Evolutionary conservation across 2,113 vertebrate genomes (phyloP), one percentile per base, ranked within the genome.

Genomic region (Ciconia boyciana): DNA sequence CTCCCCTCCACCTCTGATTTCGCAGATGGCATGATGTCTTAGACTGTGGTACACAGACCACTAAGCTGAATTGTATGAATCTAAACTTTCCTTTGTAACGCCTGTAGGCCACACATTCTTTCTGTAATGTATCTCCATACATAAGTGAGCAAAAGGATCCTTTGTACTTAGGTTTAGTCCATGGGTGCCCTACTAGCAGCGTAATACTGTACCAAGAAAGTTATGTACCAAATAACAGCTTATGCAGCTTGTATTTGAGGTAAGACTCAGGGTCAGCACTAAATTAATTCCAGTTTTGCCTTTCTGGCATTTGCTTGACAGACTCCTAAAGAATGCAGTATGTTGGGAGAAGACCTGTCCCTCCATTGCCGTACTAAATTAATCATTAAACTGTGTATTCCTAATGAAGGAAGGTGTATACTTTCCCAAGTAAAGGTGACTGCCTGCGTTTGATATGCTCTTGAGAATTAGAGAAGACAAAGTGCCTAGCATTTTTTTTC

Each of bases 291-390:
- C 16, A 21, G 16, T 82, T 87, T 61, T 70, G 12, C 5, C 20
- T n/a, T 69, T 84, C 36, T 90, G 82, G 5, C 1, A 11, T 78
- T 72, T 85, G 10, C 43, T 61, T 57, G 18, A 54, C 43, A 77
- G 51, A 13, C 2, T 72, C 80, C 7, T 57, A 34, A 83, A 61
- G 20, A 77, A 44, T 57, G 29, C 6, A 26, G 2, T 31, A 5
- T n/a, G 13, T 31, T 58, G 57, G 29, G 16, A 64, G 22, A 68
- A 81, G 80, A 16, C 5, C 18, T 41, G 14, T 44, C 36, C 17
- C 62, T 84, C 49, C 1, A 3, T n/a, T 54, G 3, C 8, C 0
- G 0, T 28, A 25, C 20, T 41, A 34, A 55, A 49, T 57, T 71
- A 28, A 68, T 46, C 24, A 28, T 48, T 76, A 54, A 32, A 8